These are phyloP conservation scores for Carterocephalus palaemon DNA, from an alignment of 2,888 invertebrate genomes.

Conservation along the genomic window DNA sequence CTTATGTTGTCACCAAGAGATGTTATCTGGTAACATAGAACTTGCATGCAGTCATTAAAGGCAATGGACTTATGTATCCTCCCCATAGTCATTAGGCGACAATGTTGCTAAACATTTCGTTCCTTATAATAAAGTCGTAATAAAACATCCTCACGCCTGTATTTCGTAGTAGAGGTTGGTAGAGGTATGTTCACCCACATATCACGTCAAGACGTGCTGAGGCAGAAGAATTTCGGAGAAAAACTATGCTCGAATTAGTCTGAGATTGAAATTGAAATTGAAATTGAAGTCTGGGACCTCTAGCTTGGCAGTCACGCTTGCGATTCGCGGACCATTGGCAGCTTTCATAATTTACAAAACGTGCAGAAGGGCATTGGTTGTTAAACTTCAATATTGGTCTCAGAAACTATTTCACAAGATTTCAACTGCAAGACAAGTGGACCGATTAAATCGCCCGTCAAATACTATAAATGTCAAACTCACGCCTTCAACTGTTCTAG, in stretches of 20 bases:
- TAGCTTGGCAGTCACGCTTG: no score
- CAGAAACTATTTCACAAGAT: slow-evolving; percentile 40
- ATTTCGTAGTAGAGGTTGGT: no score
- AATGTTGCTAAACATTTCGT: background rate
- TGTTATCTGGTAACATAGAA: slow-evolving; percentile 9
- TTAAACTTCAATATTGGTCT: slow-evolving; percentile 32
- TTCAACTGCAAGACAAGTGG: slow-evolving; percentile 35
- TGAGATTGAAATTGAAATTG: no score
- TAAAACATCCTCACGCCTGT: no score
- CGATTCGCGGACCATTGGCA: no score
- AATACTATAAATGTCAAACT: slow-evolving; percentile 40
- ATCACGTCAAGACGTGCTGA: no score
- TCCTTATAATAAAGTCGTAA: background rate
- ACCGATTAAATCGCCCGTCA: slow-evolving; percentile 42
- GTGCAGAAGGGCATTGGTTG: no score
- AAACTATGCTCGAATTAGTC: no score
- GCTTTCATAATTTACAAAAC: no score
- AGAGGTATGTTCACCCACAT: no score
- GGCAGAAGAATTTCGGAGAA: no score
- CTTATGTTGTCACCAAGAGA: slow-evolving; percentile 14
- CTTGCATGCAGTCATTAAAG: slow-evolving; percentile 1
- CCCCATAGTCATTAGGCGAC: slow-evolving; percentile 10
- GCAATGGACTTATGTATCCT: slow-evolving; percentile 8
- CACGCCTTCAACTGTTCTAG: slow-evolving; percentile 30
- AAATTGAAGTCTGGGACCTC: no score